Evolutionary conservation across 30 jellyfish, hydroid and myxozoan species (phyloP), one percentile per base, ranked within the genome.

Genomic region (Pelagia noctiluca): DNA sequence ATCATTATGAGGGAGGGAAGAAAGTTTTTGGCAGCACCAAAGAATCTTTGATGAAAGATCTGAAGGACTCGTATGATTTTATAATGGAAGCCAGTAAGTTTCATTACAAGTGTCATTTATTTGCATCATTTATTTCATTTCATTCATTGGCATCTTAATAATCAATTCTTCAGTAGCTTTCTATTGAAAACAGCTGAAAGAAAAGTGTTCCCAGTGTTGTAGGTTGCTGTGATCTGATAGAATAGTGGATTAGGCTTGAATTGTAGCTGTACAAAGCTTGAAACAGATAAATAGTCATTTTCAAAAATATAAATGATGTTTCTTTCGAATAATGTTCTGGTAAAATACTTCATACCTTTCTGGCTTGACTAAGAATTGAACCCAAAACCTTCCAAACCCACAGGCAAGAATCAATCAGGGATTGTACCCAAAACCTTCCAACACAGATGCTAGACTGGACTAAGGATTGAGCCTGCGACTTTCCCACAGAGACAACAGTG

Each of bases 1-100:
- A 36, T 21, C 53, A 76, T 35, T 76, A 76, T 57, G 23, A 54
- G 23, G 63, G 72, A 28, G 87, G 87, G 28, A 76, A 76, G 54
- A 12, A 7, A 5, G 1, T 57, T 1, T 53, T 0, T 57, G 77
- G 63, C 31, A 30, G 33, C 30, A 35, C 22, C 29, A 76, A 35
- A 21, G 60, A 23, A 5, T 29, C 87, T 1, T 33, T 76, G 13
- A n/a, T 19, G 38, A 52, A 76, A 33, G 87, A 76, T 57, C 61
- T 76, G 35, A 47, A 76, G 21, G 8, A 34, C 18, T 76, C 87
- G 24, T 63, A 52, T 18, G 57, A 42, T 5, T 42, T 5, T 16
- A 42, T 42, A 5, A 42, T 42, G 16, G 57, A 16, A 42, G 16
- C 8, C 12, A 42, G 57, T 42, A 42, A 42, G 57, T 42, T 42